Evolutionary conservation across 2,888 invertebrate species (phyloP).

Genomic region (Aelia acuminata): DNA sequence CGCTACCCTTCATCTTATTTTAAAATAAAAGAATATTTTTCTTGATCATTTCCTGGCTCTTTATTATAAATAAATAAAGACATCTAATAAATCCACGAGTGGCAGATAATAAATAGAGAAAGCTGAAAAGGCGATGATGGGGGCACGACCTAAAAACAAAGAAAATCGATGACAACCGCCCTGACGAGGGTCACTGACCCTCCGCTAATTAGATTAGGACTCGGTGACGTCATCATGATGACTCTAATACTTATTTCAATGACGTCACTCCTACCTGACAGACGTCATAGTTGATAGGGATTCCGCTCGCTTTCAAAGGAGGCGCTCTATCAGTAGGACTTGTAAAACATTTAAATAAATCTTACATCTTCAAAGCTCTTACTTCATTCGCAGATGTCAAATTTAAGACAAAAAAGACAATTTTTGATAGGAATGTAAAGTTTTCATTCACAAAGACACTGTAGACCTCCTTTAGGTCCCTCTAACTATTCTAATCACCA

Average conservation of each 20-base stretch:
- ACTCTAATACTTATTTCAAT: background rate
- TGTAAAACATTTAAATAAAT: background rate
- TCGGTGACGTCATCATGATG: conserved; percentile 9
- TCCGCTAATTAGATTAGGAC: background rate
- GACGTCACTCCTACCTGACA: conserved; percentile 2
- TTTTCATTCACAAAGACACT: no score
- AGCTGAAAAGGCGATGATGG: conserved; percentile 22
- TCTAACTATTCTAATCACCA: no score
- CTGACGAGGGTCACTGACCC: conserved; percentile 38
- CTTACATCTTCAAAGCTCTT: no score
- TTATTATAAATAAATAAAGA: background rate
- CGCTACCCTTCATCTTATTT: no score
- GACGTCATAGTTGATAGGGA: background rate
- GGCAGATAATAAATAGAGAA: background rate
- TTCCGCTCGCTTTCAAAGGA: background rate
- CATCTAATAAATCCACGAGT: background rate
- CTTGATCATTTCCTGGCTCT: background rate
- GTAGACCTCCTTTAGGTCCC: no score
- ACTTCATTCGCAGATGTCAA: no score
- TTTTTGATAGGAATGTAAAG: no score
- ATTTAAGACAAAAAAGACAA: no score
- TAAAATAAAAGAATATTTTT: no score
- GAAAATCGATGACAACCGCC: conserved; percentile 35
- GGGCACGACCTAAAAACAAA: conserved; percentile 44
- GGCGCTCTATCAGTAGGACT: background rate